Percentiles rank a stretch among this genome's conserved stretches.
Conservation (phyloP, 2,888 invertebrate genomes). For the Apodemia duryi region DNA sequence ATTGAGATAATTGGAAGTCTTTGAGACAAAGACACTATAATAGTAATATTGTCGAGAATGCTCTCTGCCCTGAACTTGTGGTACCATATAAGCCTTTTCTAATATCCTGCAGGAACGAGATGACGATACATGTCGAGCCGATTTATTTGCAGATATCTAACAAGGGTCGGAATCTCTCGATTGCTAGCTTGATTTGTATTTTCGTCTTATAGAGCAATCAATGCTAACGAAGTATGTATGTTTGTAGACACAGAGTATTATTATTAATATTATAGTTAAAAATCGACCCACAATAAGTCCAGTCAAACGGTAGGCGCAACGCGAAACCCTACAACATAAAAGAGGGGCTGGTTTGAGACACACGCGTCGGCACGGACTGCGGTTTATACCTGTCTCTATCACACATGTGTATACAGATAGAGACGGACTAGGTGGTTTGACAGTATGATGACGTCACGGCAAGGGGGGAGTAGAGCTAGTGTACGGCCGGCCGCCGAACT, state of each 20-base stretch:
- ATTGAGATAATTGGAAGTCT: background rate
- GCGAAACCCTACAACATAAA: conserved; percentile 40
- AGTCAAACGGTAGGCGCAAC: conserved; percentile 35
- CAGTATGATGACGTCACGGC: conserved; percentile 60
- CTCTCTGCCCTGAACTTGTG: background rate
- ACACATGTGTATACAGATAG: conserved; percentile 20
- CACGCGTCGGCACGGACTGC: conserved; percentile 39
- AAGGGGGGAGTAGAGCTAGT: conserved; percentile 47
- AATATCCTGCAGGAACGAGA: conserved; percentile 1
- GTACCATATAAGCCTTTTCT: background rate
- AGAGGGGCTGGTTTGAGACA: conserved; percentile 37
- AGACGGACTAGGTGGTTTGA: conserved; percentile 32
- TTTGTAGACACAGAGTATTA: conserved; percentile 7
- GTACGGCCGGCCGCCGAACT: conserved; percentile 58
- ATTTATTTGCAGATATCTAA: background rate
- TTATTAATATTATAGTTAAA: conserved; percentile 29
- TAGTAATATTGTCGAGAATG: background rate
- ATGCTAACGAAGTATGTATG: background rate
- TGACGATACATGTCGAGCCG: background rate
- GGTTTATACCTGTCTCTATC: conserved; percentile 31
- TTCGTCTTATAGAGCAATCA: background rate
- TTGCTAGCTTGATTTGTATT: background rate
- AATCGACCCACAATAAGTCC: conserved; percentile 35
- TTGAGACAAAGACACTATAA: background rate
- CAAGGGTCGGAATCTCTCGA: background rate